Evolutionary conservation across 2,888 invertebrate genomes (phyloP), one percentile per base, ranked within the genome.

Genomic region (Standfussiana lucernea): DNA sequence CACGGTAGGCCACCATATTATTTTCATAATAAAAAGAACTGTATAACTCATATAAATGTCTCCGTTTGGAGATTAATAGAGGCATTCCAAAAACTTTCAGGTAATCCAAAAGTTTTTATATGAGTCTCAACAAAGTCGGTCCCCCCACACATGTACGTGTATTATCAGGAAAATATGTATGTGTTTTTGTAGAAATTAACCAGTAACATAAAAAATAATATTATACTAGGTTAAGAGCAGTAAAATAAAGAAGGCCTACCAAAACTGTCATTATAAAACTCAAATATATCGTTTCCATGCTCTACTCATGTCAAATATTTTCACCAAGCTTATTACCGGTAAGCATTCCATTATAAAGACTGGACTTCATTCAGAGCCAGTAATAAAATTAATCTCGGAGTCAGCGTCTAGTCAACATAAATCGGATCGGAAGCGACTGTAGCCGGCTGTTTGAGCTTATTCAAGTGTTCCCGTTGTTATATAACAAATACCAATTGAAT

Each of bases 401-500:
- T 88, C 80, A 87, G 83, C 88, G 86, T 89, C 90, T 91, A 75
- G 80, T 76, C 69, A 67, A 86, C 88, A 86, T 86, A 90, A 90
- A 91, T 92, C 90, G 86, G 88, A 90, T 91, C 88, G 87, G 89
- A 89, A 91, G 88, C 88, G 85, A 87, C 89, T 87, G 91, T 90
- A 86, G 85, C 88, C 86, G 81, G 86, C 82, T 87, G 80, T 79
- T 84, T 87, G 77, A 82, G 80, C 85, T 86, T 83, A 86, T 87
- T 89, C 86, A 87, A 89, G 87, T 84, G 82, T 81, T 87, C 73
- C 77, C 84, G 77, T 87, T 86, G 83, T 86, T 84, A 77, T 77
- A 80, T 82, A 80, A 87, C 84, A 85, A 87, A 87, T 85, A 74
- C 45, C 68, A 73, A 82, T 74, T 74, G 75, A 78, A 83, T 83